These are phyloP conservation scores for Spodoptera picta DNA, from an alignment of 2,888 invertebrate genomes.

Conservation along the genomic window DNA sequence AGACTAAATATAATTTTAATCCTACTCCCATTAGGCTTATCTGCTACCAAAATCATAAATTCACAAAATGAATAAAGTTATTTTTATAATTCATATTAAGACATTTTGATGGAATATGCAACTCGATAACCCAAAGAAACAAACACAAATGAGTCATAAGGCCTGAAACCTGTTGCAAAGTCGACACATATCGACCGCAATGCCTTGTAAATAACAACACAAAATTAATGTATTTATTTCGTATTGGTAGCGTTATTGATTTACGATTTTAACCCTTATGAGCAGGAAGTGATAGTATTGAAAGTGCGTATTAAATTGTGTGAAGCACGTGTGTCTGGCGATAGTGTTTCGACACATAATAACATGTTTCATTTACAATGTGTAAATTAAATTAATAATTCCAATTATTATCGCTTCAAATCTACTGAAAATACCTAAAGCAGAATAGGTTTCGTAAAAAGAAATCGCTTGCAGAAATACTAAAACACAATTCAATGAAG, in stretches of 20 bases:
- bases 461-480: too few species aligned
- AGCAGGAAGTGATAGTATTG: constrained; percentile 26
- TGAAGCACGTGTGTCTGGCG: constrained; percentile 44
- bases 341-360: constrained; percentile 22
- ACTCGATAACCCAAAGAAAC: constrained; percentile 2
- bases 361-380: neutral
- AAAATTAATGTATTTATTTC: constrained; percentile 16
- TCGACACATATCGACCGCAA: constrained; percentile 15
- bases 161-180: constrained; percentile 35
- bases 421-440: too few species aligned
- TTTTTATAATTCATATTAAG: neutral
- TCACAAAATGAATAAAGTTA: neutral
- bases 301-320: neutral
- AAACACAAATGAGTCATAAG: constrained; percentile 21
- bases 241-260: constrained; percentile 3
- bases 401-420: too few species aligned
- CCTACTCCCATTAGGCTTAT: too few species aligned
- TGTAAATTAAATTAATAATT: too few species aligned
- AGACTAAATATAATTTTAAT: too few species aligned
- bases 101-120: constrained; percentile 10
- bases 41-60: too few species aligned
- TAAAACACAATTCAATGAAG: too few species aligned
- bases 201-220: constrained; percentile 14
- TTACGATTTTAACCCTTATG: constrained; percentile 12
- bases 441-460: too few species aligned